Evolutionary conservation across 1,140 invertebrate species (phyloP), one percentile per base, ranked within the genome.

Genomic region (Drosophila guanche): DNA sequence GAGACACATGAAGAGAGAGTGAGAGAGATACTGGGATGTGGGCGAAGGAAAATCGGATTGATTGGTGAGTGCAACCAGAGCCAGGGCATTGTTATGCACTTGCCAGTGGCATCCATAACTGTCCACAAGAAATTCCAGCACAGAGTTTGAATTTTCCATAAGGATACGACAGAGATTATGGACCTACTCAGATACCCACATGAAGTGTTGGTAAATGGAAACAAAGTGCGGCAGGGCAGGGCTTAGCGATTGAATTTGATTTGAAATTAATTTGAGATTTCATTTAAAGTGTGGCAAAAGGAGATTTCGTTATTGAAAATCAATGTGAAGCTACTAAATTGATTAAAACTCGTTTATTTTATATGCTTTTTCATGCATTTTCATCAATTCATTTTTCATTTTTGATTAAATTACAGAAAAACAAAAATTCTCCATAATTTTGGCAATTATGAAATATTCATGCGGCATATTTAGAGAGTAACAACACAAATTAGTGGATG

Each of bases 21-120:
- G 25, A 7, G 7, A 22, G 65, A 63, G 67, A 69, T 8, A 20
- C 16, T 20, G 8, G 27, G 27, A 6, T 7, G 5, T 7, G 22
- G 50, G 43, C 40, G 22, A 72, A 25, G 37, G 43, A 54, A 73
- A 74, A 65, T 65, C 59, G 70, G 70, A 74, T 74, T 74, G 70
- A 74, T 74, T 74, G 70, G 52, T 74, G 57, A 73, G 70, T 55
- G 69, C 29, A 55, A 51, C 50, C 22, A 23, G 40, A 43, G 20
- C 16, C 12, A 8, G 20, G 46, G 14, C 45, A 45, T 61, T 65
- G 69, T 63, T 50, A 61, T 73, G 58, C 69, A 70, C 66, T 73
- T 65, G 70, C 69, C 63, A 62, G 52, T 65, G 46, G 70, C 70
- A 73, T 73, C 73, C 59, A 74, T 74, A 74, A 73, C 63, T 73